phyloP scores from a whole-genome alignment of 2,113 vertebrate genomes.

The Maccullochella peelii region DNA sequence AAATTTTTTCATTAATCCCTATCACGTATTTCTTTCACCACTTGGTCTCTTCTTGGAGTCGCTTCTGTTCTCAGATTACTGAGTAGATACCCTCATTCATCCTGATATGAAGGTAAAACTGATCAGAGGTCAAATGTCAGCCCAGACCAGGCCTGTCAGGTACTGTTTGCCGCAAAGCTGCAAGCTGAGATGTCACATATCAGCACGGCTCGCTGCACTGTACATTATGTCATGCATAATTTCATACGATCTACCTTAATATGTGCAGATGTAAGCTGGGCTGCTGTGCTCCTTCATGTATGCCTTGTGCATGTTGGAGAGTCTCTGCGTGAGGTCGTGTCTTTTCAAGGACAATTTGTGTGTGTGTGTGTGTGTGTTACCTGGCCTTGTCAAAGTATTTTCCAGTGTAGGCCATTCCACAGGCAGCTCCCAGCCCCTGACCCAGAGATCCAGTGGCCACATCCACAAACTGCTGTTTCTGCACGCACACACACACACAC shows the following conservation, averaged over 20 bases:
- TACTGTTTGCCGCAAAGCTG: conserved; percentile 25
- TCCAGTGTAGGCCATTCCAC: conserved; percentile 96
- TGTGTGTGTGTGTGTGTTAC: conserved; percentile 62
- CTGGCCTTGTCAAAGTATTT: conserved; percentile 97
- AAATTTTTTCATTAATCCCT: not conserved
- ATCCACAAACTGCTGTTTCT: conserved; percentile 96
- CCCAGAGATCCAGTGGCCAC: conserved; percentile 96
- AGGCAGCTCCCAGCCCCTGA: conserved; percentile 95
- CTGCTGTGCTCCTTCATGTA: not conserved
- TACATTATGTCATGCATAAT: conserved; percentile 53
- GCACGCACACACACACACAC: conserved; percentile 43
- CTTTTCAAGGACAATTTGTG: not conserved
- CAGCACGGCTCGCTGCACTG: conserved; percentile 20
- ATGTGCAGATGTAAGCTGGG: conserved; percentile 21
- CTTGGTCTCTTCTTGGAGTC: not conserved
- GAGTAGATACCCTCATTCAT: not conserved
- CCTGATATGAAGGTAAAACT: conserved; percentile 30
- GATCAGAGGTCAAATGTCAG: conserved; percentile 43
- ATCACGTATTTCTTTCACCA: not conserved
- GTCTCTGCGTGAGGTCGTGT: not conserved
- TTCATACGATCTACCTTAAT: conserved; percentile 29
- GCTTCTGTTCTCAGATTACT: not conserved
- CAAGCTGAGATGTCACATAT: conserved; percentile 63
- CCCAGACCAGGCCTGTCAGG: conserved; percentile 45
- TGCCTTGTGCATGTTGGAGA: not conserved